Evolutionary conservation across 2,888 invertebrate genomes (phyloP).

Genomic region (Cybosia mesomella): DNA sequence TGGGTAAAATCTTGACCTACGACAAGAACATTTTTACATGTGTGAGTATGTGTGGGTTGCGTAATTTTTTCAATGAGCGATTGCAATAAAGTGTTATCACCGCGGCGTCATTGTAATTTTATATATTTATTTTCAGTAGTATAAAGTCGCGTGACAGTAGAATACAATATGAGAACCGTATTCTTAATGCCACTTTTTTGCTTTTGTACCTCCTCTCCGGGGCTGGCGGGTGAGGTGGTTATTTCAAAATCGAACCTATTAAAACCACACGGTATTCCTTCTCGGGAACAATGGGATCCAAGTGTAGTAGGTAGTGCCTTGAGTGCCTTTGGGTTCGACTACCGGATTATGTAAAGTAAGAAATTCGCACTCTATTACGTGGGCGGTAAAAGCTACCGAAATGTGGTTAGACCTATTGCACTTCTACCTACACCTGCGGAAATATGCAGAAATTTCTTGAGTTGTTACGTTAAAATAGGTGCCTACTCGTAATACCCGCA

Average conservation of each 20-base stretch:
- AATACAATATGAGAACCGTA: no score
- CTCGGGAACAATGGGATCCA: no score
- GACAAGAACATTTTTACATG: slow-evolving; percentile 49
- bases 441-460: not conserved
- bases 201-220: not conserved
- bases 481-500: not conserved
- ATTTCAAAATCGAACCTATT: not conserved
- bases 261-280: not conserved
- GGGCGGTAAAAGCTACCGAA: no score
- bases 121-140: slow-evolving; percentile 30
- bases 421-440: no score
- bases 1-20: slow-evolving; percentile 66
- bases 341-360: no score
- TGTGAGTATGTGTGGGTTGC: slow-evolving; percentile 63
- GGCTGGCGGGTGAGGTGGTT: not conserved
- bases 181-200: not conserved
- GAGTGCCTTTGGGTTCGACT: no score
- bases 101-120: slow-evolving; percentile 35
- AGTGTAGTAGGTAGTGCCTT: no score
- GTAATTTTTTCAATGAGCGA: slow-evolving; percentile 62
- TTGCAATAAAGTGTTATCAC: slow-evolving; percentile 27
- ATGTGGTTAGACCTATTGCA: no score
- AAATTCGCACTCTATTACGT: no score
- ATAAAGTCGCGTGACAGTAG: slow-evolving; percentile 12
- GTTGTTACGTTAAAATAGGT: not conserved